These are phyloP conservation scores for Achlya flavicornis DNA, from an alignment of 2,888 invertebrate genomes.

Conservation along the genomic window DNA sequence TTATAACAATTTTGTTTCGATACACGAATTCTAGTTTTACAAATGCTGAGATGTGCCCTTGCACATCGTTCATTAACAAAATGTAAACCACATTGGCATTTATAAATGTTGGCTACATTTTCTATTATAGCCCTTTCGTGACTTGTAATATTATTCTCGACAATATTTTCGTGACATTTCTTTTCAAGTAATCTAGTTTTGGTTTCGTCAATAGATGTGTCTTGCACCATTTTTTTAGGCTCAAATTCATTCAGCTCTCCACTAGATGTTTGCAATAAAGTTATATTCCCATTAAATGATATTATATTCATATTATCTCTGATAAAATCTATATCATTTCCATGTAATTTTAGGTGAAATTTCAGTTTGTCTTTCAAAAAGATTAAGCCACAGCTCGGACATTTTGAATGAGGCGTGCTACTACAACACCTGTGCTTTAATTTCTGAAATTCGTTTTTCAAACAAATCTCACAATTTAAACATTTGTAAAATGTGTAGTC, in stretches of 20 bases:
- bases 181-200: neutral
- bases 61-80: slow-evolving; percentile 52
- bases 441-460: slow-evolving; percentile 35
- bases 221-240: slow-evolving; percentile 8
- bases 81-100: slow-evolving; percentile 64
- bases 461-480: slow-evolving; percentile 53
- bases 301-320: slow-evolving; percentile 53
- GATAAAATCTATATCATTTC: slow-evolving; percentile 49
- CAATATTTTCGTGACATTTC: slow-evolving; percentile 15
- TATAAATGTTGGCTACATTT: slow-evolving; percentile 48
- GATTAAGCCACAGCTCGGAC: slow-evolving; percentile 54
- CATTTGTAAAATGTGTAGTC: slow-evolving; percentile 66
- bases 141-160: slow-evolving; percentile 11
- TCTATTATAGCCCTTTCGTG: slow-evolving; percentile 12
- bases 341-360: slow-evolving; percentile 54
- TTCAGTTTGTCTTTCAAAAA: slow-evolving; percentile 50
- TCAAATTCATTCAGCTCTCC: neutral
- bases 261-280: neutral
- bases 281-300: slow-evolving; percentile 29
- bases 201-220: neutral
- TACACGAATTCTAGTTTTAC: slow-evolving; percentile 43
- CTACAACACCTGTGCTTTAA: slow-evolving; percentile 51
- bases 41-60: slow-evolving; percentile 45
- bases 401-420: slow-evolving; percentile 45
- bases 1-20: slow-evolving; percentile 62